Evolutionary conservation across 2,888 invertebrate species (phyloP).

Genomic region (Seira sanloemensis): DNA sequence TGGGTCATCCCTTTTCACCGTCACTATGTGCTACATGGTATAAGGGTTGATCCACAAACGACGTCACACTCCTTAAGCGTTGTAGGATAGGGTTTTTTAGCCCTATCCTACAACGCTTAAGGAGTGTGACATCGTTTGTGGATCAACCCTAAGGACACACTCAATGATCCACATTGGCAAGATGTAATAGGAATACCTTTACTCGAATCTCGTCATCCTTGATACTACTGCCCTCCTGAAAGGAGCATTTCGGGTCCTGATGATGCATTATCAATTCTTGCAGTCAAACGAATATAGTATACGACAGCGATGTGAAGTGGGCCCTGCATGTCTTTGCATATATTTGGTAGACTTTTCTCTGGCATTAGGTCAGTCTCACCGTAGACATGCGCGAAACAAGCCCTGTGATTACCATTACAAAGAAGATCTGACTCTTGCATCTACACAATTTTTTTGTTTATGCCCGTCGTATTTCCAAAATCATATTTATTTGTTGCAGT

Average conservation of each 20-base stretch:
- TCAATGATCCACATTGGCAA: neutral
- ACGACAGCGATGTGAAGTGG: constrained; percentile 48
- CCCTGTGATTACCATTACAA: constrained; percentile 12
- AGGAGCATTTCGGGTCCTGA: constrained; percentile 34
- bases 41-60: too few species aligned
- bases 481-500: too few species aligned
- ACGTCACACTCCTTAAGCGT: too few species aligned
- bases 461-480: constrained; percentile 1
- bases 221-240: constrained; percentile 54
- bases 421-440: neutral
- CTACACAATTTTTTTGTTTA: constrained; percentile 15
- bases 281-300: too few species aligned
- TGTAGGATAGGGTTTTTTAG: too few species aligned
- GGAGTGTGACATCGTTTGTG: too few species aligned
- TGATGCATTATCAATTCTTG: constrained; percentile 33
- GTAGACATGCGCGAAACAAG: too few species aligned
- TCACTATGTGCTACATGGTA: too few species aligned
- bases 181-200: neutral
- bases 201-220: constrained; percentile 22
- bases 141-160: too few species aligned
- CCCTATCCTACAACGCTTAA: too few species aligned
- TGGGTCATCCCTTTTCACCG: constrained; percentile 15
- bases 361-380: constrained; percentile 36
- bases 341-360: neutral
- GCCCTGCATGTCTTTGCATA: constrained; percentile 26